Evolutionary conservation across 1,140 invertebrate species (phyloP).

Genomic region (Drosophila nasuta): DNA sequence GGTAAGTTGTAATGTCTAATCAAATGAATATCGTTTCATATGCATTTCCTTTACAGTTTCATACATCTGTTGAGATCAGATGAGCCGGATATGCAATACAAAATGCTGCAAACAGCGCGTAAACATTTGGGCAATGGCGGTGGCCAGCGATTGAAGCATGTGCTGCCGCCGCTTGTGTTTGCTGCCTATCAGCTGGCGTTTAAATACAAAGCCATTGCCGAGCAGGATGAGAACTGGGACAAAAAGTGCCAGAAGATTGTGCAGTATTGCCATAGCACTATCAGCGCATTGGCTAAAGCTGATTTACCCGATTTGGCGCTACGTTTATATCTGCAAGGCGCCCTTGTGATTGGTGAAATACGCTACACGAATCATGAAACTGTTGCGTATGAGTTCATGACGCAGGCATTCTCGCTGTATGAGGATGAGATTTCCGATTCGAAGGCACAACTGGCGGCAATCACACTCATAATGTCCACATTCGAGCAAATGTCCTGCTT

Average conservation of each 20-base stretch:
- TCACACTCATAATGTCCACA: slow-evolving; percentile 97
- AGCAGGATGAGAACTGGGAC: slow-evolving; percentile 98
- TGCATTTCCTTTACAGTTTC: slow-evolving; percentile 86
- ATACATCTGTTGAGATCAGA: slow-evolving; percentile 96
- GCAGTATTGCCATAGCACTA: slow-evolving; percentile 98
- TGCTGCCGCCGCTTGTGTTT: slow-evolving; percentile 98
- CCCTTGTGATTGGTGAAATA: slow-evolving; percentile 96
- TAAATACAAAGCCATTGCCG: slow-evolving; percentile 90
- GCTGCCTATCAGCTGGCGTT: slow-evolving; percentile 96
- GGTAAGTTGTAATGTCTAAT: slow-evolving; percentile 36
- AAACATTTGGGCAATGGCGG: slow-evolving; percentile 96
- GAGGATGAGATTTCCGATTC: slow-evolving; percentile 99
- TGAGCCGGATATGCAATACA: slow-evolving; percentile 96
- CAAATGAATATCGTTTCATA: neutral
- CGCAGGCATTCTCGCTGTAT: slow-evolving; percentile 98
- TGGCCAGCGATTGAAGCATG: slow-evolving; percentile 94
- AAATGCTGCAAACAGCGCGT: slow-evolving; percentile 94
- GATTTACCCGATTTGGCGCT: slow-evolving; percentile 97
- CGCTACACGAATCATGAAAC: slow-evolving; percentile 97
- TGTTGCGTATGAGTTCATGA: slow-evolving; percentile 99
- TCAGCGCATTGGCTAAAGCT: slow-evolving; percentile 96
- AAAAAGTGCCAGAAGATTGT: slow-evolving; percentile 99
- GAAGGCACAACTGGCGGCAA: slow-evolving; percentile 97
- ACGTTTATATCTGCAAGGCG: slow-evolving; percentile 97
- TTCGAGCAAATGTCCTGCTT: slow-evolving; percentile 98